These are phyloP conservation scores for Lepilemur septentrionalis DNA, from an alignment of 2,797 vertebrate genomes.

Conservation along the genomic window DNA sequence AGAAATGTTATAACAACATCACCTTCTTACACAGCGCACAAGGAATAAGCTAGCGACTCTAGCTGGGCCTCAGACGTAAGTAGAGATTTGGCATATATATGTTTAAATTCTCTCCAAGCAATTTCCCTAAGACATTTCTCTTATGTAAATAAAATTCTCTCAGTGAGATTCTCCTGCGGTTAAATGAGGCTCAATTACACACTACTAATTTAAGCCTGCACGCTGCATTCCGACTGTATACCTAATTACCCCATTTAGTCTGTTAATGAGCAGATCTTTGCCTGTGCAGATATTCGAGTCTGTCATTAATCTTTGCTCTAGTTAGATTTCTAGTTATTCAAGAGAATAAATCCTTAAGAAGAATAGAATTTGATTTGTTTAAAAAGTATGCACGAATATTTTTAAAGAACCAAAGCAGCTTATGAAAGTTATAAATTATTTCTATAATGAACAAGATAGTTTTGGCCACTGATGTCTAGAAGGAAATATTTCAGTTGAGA, in stretches of 20 bases:
- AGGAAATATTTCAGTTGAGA: background rate
- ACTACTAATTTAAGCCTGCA: slow-evolving; percentile 60
- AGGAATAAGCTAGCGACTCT: background rate
- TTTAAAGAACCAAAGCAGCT: background rate
- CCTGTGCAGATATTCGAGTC: slow-evolving; percentile 18
- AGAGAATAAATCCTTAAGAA: slow-evolving; percentile 40
- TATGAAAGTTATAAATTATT: background rate
- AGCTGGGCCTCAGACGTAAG: background rate
- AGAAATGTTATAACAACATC: accelerated
- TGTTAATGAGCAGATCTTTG: slow-evolving; percentile 69
- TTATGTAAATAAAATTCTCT: slow-evolving; percentile 74
- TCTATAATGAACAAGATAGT: background rate
- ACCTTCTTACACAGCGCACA: accelerated
- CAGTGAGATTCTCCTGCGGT: slow-evolving; percentile 64
- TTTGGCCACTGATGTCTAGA: background rate
- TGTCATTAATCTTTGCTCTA: slow-evolving; percentile 70
- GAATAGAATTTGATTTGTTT: background rate
- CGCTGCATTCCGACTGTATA: slow-evolving; percentile 47
- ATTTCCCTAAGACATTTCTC: slow-evolving; percentile 59
- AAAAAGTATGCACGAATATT: background rate
- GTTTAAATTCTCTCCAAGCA: slow-evolving; percentile 44
- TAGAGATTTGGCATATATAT: background rate
- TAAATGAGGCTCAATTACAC: slow-evolving; percentile 73
- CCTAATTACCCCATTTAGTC: slow-evolving; percentile 73
- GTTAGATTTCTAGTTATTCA: slow-evolving; percentile 59